phyloP scores from a whole-genome alignment of 2,113 vertebrate genomes.

The Anhinga anhinga region DNA sequence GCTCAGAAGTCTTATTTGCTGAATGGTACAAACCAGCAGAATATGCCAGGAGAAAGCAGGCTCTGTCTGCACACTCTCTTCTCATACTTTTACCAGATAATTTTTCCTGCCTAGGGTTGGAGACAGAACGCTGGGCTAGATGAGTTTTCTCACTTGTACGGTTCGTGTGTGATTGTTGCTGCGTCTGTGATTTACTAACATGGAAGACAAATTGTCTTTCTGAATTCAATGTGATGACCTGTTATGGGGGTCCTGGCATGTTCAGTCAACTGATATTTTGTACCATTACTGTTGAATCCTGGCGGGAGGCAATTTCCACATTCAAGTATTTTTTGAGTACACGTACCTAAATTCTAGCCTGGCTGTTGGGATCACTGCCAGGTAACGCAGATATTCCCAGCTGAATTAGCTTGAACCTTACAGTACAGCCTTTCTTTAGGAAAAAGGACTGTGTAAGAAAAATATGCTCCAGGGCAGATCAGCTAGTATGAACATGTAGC shows the following conservation, averaged over 20 bases:
- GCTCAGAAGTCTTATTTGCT: not conserved
- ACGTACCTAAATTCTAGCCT: not conserved
- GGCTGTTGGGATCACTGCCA: not conserved
- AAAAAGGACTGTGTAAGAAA: not conserved
- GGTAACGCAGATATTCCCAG: not conserved
- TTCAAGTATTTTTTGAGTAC: not conserved
- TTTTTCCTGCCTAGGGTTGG: not conserved
- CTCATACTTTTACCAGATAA: not conserved
- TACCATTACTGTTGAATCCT: not conserved
- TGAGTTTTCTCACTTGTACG: not conserved
- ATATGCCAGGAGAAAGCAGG: not conserved
- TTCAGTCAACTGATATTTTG: not conserved
- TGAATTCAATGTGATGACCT: not conserved
- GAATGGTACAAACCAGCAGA: not conserved
- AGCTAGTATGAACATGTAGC: not conserved
- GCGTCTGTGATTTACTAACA: not conserved
- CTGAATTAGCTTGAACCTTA: not conserved
- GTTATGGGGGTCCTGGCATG: not conserved
- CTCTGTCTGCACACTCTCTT: not conserved
- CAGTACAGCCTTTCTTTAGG: not conserved
- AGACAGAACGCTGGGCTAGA: not conserved
- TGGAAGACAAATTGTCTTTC: not conserved
- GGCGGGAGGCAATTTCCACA: not conserved
- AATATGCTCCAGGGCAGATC: not conserved
- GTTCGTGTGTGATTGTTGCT: not conserved